Evolutionary conservation across 1,140 invertebrate species (phyloP).

Genomic region (Marisa cornuarietis): DNA sequence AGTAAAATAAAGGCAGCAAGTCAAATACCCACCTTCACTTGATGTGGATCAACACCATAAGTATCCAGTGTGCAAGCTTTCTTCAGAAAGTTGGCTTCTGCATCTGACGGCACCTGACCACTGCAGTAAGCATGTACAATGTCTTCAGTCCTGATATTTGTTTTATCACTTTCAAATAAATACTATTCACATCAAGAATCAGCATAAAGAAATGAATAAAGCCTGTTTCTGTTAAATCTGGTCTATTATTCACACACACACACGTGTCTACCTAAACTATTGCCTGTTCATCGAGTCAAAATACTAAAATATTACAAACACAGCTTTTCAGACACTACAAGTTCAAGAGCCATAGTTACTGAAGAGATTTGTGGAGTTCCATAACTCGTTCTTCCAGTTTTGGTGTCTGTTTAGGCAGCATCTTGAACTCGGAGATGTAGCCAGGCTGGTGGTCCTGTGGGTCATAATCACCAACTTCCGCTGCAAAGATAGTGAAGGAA

Average conservation of each 20-base stretch:
- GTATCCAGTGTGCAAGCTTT: constrained; percentile 91
- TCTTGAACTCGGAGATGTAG: constrained; percentile 90
- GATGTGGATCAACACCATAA: constrained; percentile 97
- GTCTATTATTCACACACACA: too few relatives aligned
- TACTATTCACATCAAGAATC: too few relatives aligned
- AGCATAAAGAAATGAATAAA: too few relatives aligned
- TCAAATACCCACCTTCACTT: constrained; percentile 89
- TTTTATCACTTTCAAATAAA: too few relatives aligned
- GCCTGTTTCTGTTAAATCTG: too few relatives aligned
- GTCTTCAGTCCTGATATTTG: too few relatives aligned
- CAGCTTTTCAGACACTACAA: background rate
- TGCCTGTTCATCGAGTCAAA: too few relatives aligned
- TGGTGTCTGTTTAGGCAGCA: constrained; percentile 90
- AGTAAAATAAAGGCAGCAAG: background rate
- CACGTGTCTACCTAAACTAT: too few relatives aligned
- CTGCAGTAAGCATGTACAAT: constrained; percentile 53
- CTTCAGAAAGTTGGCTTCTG: constrained; percentile 86
- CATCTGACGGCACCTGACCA: constrained; percentile 68
- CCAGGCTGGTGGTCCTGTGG: constrained; percentile 83
- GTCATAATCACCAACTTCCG: constrained; percentile 94
- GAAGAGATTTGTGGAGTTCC: constrained; percentile 80
- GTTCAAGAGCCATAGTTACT: constrained; percentile 57
- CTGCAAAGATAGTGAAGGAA: constrained; percentile 67
- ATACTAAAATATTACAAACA: background rate
- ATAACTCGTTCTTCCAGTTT: constrained; percentile 88